Percentiles rank a stretch among this genome's conserved stretches.
phyloP scores from a whole-genome alignment of 1,140 invertebrate genomes.

The Subanguina moxae region DNA sequence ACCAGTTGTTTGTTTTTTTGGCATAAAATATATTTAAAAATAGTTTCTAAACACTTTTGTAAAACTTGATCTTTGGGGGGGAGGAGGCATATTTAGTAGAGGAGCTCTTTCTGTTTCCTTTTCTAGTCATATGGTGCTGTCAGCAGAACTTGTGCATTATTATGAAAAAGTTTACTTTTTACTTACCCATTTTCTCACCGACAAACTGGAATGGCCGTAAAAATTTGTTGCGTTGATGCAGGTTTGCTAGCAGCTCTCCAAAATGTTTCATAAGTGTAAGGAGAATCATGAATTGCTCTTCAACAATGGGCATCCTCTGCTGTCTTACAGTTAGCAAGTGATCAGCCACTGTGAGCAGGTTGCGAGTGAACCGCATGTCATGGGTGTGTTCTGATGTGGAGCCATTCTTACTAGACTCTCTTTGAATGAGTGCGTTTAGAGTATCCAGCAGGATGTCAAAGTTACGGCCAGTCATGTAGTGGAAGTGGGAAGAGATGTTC shows the following conservation, averaged over 20 bases:
- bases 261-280: slow-evolving; percentile 27
- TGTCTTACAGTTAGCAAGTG: slow-evolving; percentile 15
- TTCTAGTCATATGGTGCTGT: too few species aligned
- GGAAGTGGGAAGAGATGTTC: slow-evolving; percentile 17
- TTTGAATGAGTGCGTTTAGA: slow-evolving; percentile 4
- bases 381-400: slow-evolving; percentile 23
- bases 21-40: too few species aligned
- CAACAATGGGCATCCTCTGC: slow-evolving; percentile 19
- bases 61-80: too few species aligned
- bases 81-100: too few species aligned
- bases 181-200: slow-evolving; percentile 28
- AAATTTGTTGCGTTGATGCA: slow-evolving; percentile 27
- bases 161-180: background rate
- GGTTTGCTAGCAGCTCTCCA: slow-evolving; percentile 16
- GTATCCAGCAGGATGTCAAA: slow-evolving; percentile 20
- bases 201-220: slow-evolving; percentile 33
- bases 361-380: slow-evolving; percentile 34
- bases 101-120: too few species aligned
- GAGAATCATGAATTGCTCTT: slow-evolving; percentile 28
- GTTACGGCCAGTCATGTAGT: slow-evolving; percentile 21
- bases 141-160: too few species aligned
- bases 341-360: slow-evolving; percentile 22
- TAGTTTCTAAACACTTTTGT: too few species aligned
- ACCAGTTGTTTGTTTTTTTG: too few species aligned
- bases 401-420: background rate